Evolutionary conservation across 2,797 vertebrate genomes (phyloP), one percentile per base, ranked within the genome.

Genomic region (Notamacropus eugenii): DNA sequence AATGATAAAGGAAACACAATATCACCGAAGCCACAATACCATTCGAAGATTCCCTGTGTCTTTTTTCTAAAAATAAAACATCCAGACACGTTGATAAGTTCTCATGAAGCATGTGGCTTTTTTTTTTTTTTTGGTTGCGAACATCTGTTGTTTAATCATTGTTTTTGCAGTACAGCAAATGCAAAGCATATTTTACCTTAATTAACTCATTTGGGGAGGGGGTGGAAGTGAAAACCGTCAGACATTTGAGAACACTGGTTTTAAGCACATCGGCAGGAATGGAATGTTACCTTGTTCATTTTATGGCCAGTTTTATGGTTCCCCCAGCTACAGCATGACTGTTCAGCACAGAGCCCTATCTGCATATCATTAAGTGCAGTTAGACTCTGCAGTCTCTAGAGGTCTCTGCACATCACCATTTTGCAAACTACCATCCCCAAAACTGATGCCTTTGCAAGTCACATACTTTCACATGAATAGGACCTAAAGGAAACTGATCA

Each of bases 341-440:
- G 16, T 14, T 0, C 90, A 0, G 46, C 94, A 55, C 14, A 58
- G 96, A 98, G 93, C 94, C 13, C 0, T 29, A 34, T 74, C 95
- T 90, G 95, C 94, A 0, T 22, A 16, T 1, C 56, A 6, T 9
- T n/a, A 50, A n/a, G 0, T 98, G 99, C 52, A 99, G 97, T 99
- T 98, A 55, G 10, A 87, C 93, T 92, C 31, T 97, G 50, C 62
- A 67, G 97, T 98, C 99, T 98, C 98, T 98, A 99, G 99, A 99
- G 98, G 98, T 98, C 99, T 99, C 99, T 98, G 98, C 95, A 98
- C 94, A 98, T 98, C 98, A 91, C 97, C 46, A 96, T 98, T 98
- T 98, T 90, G 94, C 4, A 96, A 93, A 0, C 14, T 0, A 92
- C 40, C 40, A 90, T 54, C 57, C 55, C 55, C 1, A 28, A n/a